Base-by-base conservation (phyloP, 2,113 vertebrate species). In the Nibea coibor region DNA sequence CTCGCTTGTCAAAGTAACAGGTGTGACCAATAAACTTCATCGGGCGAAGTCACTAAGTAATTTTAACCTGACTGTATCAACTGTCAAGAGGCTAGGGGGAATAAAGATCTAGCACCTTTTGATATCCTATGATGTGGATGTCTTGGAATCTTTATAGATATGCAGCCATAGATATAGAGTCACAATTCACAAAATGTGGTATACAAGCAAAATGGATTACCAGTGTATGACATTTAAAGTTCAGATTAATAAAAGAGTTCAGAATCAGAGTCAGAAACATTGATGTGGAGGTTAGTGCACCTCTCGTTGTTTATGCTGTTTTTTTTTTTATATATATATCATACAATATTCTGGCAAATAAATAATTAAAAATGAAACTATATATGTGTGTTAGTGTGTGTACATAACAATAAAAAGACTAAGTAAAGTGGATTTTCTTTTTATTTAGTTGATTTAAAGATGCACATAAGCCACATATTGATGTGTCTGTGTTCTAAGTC, bases 1-100 rank as follows among this genome's bases (percentile, higher is more conserved):
- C 53, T 12, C 20, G 14, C 59, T 22, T 5, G 20, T 71, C 35
- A 28, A 45, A 59, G 59, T 59, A 65, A 64, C 7, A 17, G 31
- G 11, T 1, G 22, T n/a, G 6, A 2, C 10, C 14, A 9, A 20
- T 48, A 64, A 22, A 48, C 10, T 45, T 61, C 12, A 28, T 72
- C 28, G 47, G 62, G 62, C 47, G 43, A 24, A 62, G 48, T 42
- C 2, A 2, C 19, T 17, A 14, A 42, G 24, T 26, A 1, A 54
- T 35, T 17, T 51, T 48, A 66, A 75, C 17, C 3, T 4, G 35
- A 72, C 7, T 28, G 31, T 19, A 50, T 61, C 19, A 20, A 53
- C 56, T 76, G 61, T 81, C 24, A 75, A 82, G 15, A 72, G 22
- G 51, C 19, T 50, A 6, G 0, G 12, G 53, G 54, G 15, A 80